Base-by-base conservation (phyloP, 2,797 vertebrate genomes). In the Helostoma temminkii region DNA sequence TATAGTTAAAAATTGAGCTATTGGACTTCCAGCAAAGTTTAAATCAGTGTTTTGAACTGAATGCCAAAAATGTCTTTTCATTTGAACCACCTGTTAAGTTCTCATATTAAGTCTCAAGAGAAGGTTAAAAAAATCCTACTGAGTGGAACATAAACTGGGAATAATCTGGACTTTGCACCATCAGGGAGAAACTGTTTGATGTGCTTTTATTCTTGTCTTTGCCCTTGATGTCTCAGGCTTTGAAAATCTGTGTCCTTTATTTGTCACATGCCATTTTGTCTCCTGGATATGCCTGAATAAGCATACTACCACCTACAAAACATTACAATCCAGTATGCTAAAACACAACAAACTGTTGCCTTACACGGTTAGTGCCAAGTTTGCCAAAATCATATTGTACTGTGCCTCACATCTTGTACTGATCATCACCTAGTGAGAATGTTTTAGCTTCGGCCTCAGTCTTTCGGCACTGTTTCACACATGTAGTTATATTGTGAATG, bases 191-290 rank as follows among this genome's bases (percentile, higher is more conserved):
- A 18, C 8, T 6, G 18, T n/a, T n/a, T n/a, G n/a, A n/a, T n/a
- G n/a, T n/a, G n/a, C n/a, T n/a, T n/a, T n/a, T n/a, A n/a, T n/a
- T n/a, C n/a, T n/a, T n/a, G n/a, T n/a, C n/a, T n/a, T n/a, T n/a
- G n/a, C n/a, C n/a, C n/a, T n/a, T n/a, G n/a, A n/a, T n/a, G n/a
- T n/a, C n/a, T 69, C 32, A 16, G 45, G 50, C 55, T 65, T 81
- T 72, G 61, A 76, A 78, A 56, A 57, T 15, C 21, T 34, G 21
- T 16, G 46, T 12, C 8, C 22, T 48, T 63, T 28, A 67, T 75
- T 75, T 42, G 8, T 8, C 46, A 62, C 22, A 47, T 6, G 58
- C 26, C n/a, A 26, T 24, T 37, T 61, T 43, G 5, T 45, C 24
- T 8, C 1, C 8, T 14, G 36, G 37, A 16, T 16, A n/a, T 55